These are phyloP conservation scores for Phataginus tricuspis DNA, from an alignment of 2,797 vertebrate genomes.

Conservation along the genomic window DNA sequence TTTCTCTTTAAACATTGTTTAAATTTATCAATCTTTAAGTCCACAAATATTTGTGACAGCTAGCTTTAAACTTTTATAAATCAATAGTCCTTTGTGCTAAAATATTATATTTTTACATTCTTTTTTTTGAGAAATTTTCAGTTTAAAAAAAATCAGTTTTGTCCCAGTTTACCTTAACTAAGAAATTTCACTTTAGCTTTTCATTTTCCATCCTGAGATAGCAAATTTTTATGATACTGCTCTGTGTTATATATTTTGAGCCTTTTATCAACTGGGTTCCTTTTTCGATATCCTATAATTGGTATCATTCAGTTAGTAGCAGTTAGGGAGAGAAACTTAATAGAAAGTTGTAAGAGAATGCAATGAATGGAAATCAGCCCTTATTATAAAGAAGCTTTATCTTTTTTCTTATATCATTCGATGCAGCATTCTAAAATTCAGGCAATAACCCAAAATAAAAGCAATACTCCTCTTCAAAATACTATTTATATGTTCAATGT, in stretches of 20 bases:
- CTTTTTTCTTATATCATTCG: constrained; percentile 17
- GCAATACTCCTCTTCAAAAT: not conserved
- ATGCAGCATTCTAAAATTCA: constrained; percentile 40
- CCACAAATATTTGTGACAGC: not conserved
- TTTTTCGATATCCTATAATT: constrained; percentile 41
- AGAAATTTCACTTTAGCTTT: not conserved
- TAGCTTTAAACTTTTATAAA: not conserved
- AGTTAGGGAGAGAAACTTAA: not conserved
- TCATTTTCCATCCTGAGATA: constrained; percentile 3
- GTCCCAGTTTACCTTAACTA: not conserved
- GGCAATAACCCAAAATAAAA: constrained; percentile 44
- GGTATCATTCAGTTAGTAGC: not conserved
- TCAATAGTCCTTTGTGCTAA: not conserved
- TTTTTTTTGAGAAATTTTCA: not conserved
- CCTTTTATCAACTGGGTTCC: constrained; percentile 27
- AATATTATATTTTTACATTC: not conserved
- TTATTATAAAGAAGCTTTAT: not conserved
- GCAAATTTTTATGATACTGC: constrained; percentile 5
- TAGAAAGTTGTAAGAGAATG: constrained; percentile 14
- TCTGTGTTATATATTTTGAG: constrained; percentile 11
- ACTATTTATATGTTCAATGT: not conserved
- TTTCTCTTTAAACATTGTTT: not conserved
- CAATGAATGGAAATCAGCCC: constrained; percentile 34
- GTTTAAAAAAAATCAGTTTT: not conserved
- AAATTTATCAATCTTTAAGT: not conserved